A percentile compares a stretch with the other conserved stretches of the same genome.
Conservation (phyloP, 2,888 invertebrate genomes). For the Euspilapteryx auroguttella region DNA sequence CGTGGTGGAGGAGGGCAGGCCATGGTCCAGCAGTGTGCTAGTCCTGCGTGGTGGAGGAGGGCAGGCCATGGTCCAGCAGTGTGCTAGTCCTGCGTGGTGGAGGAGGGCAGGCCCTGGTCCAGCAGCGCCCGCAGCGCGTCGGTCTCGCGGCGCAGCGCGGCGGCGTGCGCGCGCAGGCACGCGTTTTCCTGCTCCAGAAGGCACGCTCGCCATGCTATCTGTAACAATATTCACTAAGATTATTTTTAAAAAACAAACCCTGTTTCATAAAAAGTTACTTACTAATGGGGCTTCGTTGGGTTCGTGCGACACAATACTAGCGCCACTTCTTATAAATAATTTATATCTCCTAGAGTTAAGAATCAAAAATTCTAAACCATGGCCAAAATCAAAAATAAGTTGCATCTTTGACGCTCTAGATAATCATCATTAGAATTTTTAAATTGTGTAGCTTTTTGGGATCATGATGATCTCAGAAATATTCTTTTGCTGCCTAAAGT, state of each 20-base stretch:
- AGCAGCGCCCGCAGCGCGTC: constrained; percentile 70
- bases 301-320: too few species aligned
- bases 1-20: too few species aligned
- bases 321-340: too few species aligned
- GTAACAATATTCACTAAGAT: constrained; percentile 11
- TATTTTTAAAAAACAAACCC: too few species aligned
- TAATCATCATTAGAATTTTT: too few species aligned
- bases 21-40: too few species aligned
- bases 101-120: constrained; percentile 20
- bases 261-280: background rate
- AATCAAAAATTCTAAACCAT: too few species aligned
- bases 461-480: background rate
- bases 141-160: constrained; percentile 79
- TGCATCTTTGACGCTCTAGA: background rate
- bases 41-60: background rate
- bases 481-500: too few species aligned
- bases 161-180: constrained; percentile 77
- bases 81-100: constrained; percentile 32
- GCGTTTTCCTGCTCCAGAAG: constrained; percentile 88
- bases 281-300: background rate
- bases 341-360: too few species aligned
- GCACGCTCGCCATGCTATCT: constrained; percentile 83
- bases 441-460: background rate
- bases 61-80: background rate
- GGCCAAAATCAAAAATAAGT: too few species aligned